Percentiles rank a stretch among this genome's conserved stretches.
phyloP scores from a whole-genome alignment of 1,140 invertebrate species.

The Drosophila tani region DNA sequence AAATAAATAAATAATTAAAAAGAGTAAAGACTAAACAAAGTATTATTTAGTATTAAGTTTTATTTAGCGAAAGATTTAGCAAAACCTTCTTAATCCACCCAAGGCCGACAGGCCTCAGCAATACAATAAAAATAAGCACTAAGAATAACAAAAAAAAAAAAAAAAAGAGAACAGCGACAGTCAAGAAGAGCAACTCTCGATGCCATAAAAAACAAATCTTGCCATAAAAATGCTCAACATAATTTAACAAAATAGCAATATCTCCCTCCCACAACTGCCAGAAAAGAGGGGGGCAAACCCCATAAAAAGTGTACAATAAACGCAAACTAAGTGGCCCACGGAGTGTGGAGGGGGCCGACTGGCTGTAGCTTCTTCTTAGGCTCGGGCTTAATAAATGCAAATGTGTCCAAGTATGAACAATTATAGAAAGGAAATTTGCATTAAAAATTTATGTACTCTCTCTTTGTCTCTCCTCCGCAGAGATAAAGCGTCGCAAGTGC shows the following conservation, averaged over 20 bases:
- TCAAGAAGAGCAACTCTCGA: constrained; percentile 56
- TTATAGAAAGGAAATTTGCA: constrained; percentile 82
- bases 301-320: constrained; percentile 79
- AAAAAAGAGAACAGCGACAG: constrained; percentile 1
- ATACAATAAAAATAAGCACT: constrained; percentile 53
- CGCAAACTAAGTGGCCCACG: constrained; percentile 72
- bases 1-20: too few relatives aligned
- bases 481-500: constrained; percentile 74
- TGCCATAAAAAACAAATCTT: constrained; percentile 79
- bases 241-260: constrained; percentile 82
- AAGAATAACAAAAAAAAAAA: constrained; percentile 9
- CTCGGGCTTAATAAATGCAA: constrained; percentile 74
- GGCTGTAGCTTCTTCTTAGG: constrained; percentile 19
- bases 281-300: constrained; percentile 4
- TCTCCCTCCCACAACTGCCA: constrained; percentile 30
- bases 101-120: neutral
- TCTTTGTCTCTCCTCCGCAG: constrained; percentile 25
- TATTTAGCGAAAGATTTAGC: too few relatives aligned
- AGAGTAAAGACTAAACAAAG: too few relatives aligned
- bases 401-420: constrained; percentile 81
- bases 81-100: constrained; percentile 11
- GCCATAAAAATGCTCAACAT: constrained; percentile 78
- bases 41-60: too few relatives aligned
- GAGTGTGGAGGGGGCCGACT: neutral
- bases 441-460: constrained; percentile 80